phyloP scores from a whole-genome alignment of 2,113 vertebrate genomes.

The Oryzias celebensis region DNA sequence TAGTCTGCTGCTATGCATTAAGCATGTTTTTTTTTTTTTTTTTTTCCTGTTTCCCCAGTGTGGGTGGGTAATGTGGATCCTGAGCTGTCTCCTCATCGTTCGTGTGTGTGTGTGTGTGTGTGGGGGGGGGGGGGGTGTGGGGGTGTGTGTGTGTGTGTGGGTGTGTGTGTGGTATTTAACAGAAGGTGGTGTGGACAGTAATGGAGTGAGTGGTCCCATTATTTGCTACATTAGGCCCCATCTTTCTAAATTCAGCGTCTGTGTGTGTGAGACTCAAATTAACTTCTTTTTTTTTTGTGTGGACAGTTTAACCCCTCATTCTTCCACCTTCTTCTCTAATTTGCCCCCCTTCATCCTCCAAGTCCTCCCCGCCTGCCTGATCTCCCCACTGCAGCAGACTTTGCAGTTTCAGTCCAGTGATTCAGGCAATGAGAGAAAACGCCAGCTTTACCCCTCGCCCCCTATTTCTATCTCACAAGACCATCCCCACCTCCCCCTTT shows the following conservation, averaged over 20 bases:
- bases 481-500: constrained; percentile 9
- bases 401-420: constrained; percentile 70
- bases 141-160: constrained; percentile 14
- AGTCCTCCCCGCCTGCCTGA: constrained; percentile 11
- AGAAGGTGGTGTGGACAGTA: constrained; percentile 47
- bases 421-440: constrained; percentile 67
- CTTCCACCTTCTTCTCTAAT: constrained; percentile 18
- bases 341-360: neutral
- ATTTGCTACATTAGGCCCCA: constrained; percentile 62
- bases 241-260: constrained; percentile 17
- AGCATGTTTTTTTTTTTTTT: constrained; percentile 19
- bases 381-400: constrained; percentile 66
- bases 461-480: constrained; percentile 44
- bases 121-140: neutral
- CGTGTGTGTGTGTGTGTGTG: constrained; percentile 2
- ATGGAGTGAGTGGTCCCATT: constrained; percentile 59
- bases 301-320: constrained; percentile 40
- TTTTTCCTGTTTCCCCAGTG: neutral
- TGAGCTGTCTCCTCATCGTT: neutral
- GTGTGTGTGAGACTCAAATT: constrained; percentile 27
- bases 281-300: constrained; percentile 34
- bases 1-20: constrained; percentile 36
- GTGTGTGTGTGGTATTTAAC: constrained; percentile 24
- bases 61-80: constrained; percentile 15
- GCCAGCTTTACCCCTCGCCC: constrained; percentile 39